phyloP scores from a whole-genome alignment of 2,113 vertebrate species.

The Empidonax alnorum region DNA sequence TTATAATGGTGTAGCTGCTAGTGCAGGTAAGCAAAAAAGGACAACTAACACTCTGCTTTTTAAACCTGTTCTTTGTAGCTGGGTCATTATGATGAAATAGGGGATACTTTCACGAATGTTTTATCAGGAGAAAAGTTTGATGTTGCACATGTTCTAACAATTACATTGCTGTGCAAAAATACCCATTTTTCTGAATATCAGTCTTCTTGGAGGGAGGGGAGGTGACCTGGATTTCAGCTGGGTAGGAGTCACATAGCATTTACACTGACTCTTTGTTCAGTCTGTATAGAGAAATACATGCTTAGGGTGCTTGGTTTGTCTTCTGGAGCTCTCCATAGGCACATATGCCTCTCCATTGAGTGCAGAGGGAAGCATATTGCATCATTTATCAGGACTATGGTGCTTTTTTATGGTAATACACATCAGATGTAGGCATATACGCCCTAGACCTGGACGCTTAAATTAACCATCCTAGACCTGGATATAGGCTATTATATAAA shows the following conservation, averaged over 20 bases:
- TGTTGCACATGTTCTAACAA: not conserved
- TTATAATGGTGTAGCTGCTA: not conserved
- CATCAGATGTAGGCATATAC: not conserved
- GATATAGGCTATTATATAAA: not conserved
- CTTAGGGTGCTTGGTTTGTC: not conserved
- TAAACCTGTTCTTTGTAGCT: not conserved
- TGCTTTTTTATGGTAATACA: not conserved
- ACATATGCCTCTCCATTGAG: not conserved
- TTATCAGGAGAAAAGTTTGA: not conserved
- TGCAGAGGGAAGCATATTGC: not conserved
- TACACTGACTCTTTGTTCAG: not conserved
- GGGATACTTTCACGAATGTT: not conserved
- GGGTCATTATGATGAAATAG: not conserved
- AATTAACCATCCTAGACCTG: not conserved
- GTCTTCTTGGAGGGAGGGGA: not conserved
- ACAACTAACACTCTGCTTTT: not conserved
- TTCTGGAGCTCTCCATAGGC: not conserved
- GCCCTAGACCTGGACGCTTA: not conserved
- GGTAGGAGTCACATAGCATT: not conserved
- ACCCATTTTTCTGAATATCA: not conserved
- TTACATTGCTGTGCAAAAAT: not conserved
- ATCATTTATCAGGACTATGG: not conserved
- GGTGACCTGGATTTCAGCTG: not conserved
- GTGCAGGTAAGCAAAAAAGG: not conserved
- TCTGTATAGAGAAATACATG: not conserved